These are phyloP conservation scores for Tethya wilhelma DNA, from an alignment of 37 sponge, comb jelly and placozoan genomes.

Conservation along the genomic window DNA sequence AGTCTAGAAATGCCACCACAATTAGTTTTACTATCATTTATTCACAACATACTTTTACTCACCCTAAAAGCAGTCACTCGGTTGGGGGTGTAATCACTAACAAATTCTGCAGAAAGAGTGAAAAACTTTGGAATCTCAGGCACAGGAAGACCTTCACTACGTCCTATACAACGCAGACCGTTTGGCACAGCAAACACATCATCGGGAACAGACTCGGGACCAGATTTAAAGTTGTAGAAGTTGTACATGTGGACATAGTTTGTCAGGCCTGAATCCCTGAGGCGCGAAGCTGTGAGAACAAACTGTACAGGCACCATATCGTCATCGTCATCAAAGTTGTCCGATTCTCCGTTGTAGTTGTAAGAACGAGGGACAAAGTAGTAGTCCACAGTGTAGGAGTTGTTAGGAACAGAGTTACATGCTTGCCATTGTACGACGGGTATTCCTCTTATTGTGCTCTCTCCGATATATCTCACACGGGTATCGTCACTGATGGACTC, in stretches of 20 bases:
- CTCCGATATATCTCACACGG: constrained; percentile 24
- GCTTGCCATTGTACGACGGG: constrained; percentile 49
- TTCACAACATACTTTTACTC: neutral
- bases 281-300: neutral
- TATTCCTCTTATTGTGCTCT: constrained; percentile 36
- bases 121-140: constrained; percentile 52
- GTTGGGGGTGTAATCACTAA: neutral
- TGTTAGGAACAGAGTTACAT: constrained; percentile 9
- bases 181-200: constrained; percentile 46
- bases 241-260: constrained; percentile 32
- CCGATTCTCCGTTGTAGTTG: neutral
- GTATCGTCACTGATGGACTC: neutral
- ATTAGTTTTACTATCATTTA: neutral
- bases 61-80: neutral
- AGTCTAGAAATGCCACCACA: neutral
- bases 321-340: neutral
- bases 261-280: neutral
- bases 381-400: constrained; percentile 47
- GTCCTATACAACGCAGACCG: constrained; percentile 55
- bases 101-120: constrained; percentile 16
- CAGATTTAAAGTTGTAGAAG: constrained; percentile 24
- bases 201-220: constrained; percentile 53
- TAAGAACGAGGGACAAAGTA: constrained; percentile 30
- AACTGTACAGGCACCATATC: constrained; percentile 12
- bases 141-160: constrained; percentile 19